Evolutionary conservation across 2,797 vertebrate species (phyloP), one percentile per base, ranked within the genome.

Genomic region (Lacerta viridis): DNA sequence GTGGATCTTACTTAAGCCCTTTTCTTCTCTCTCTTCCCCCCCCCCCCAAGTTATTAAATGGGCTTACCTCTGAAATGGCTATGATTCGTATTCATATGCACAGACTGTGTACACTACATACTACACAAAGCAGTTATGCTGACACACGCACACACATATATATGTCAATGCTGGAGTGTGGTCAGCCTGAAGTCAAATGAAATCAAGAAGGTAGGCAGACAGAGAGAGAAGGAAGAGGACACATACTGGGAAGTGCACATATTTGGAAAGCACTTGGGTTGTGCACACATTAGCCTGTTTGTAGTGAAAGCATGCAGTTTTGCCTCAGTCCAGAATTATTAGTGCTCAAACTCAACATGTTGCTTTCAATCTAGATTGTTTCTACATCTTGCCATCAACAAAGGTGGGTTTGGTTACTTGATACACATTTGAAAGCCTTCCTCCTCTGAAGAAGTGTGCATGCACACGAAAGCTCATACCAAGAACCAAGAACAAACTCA

Each of bases 61-160:
- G 2, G 78, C 59, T 84, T 46, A 1, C 75, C 46, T 88, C 61
- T 85, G 89, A 80, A 83, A 55, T 83, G 92, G 85, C 89, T 0
- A 0, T 11, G 2, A 64, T 84, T 76, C 61, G 23, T 64, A 64
- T 64, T 64, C 84, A 29, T 2, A 39, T 87, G 85, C 1, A 84
- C 86, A 91, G 71, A 72, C 91, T 91, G 91, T 88, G 88, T 87
- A 82, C 61, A 64, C 61, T 74, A 74, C 9, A 33, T 74, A 74
- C 71, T 17, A 33, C 15, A 74, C n/a, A 74, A 89, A 90, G 46
- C 55, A 83, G 88, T 43, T 23, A 55, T 41, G 64, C 71, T 36
- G 88, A 4, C 50, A 15, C 50, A 55, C 41, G 1, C 41, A 43
- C 50, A 15, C 50, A 55, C 13, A 15, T 74, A 84, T 8, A 13